Evolutionary conservation across 2,113 vertebrate species (phyloP).

Genomic region (Turdus rufiventris): DNA sequence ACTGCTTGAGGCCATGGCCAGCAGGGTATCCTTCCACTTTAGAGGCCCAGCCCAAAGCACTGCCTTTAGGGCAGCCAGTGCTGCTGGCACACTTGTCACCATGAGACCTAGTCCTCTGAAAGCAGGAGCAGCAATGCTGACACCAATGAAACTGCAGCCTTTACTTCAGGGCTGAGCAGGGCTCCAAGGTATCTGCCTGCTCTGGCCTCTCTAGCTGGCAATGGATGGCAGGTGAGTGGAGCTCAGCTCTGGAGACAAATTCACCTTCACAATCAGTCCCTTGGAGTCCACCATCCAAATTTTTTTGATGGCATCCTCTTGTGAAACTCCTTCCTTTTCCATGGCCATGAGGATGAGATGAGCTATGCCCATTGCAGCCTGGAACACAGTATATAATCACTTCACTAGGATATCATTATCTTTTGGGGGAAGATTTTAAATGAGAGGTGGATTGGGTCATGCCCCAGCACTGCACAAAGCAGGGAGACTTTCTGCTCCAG

Average conservation of each 20-base stretch:
- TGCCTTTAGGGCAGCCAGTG: background rate
- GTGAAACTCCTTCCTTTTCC: conserved; percentile 85
- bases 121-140: background rate
- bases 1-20: background rate
- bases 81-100: background rate
- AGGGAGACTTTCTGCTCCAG: background rate
- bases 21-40: background rate
- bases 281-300: conserved; percentile 98
- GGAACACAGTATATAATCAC: background rate
- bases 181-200: background rate
- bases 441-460: background rate
- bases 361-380: conserved; percentile 95
- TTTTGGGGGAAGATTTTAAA: background rate
- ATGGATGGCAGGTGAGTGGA: background rate
- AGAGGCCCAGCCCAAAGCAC: fast-evolving
- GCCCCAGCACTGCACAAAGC: background rate
- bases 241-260: background rate
- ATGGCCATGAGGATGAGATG: conserved; percentile 92
- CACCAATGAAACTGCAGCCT: background rate
- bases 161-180: background rate
- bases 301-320: conserved; percentile 83
- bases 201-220: background rate
- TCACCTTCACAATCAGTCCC: conserved; percentile 94
- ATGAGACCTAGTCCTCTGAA: background rate
- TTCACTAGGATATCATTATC: background rate